Evolutionary conservation across 2,888 invertebrate species (phyloP).

Genomic region (Trileptium ribeirensis): DNA sequence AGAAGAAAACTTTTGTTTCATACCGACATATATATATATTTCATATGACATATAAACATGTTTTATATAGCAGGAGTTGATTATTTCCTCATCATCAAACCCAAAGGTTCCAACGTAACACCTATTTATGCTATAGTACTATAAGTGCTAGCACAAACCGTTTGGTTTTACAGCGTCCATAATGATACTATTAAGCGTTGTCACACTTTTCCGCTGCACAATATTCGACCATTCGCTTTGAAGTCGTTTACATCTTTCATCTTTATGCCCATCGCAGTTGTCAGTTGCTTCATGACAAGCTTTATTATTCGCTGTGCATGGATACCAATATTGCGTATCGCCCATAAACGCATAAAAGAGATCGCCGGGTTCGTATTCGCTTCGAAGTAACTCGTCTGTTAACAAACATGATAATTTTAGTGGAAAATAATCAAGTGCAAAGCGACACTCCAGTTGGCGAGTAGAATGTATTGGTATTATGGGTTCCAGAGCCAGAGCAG

Average conservation of each 20-base stretch:
- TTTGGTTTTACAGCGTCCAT: not conserved
- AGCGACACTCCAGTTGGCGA: too few relatives aligned
- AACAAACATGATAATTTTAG: not conserved
- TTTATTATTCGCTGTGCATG: constrained; percentile 9
- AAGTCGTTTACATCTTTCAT: not conserved
- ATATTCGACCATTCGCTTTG: constrained; percentile 13
- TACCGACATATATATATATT: too few relatives aligned
- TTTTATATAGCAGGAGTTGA: too few relatives aligned
- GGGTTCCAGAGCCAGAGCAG: too few relatives aligned
- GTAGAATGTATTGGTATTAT: too few relatives aligned
- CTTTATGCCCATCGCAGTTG: not conserved
- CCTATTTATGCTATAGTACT: too few relatives aligned
- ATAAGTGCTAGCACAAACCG: not conserved
- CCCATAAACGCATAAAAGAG: not conserved
- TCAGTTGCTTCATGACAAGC: constrained; percentile 4
- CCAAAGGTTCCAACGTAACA: not conserved
- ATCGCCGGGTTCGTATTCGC: not conserved
- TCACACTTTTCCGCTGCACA: not conserved
- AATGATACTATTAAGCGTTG: not conserved
- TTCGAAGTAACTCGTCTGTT: not conserved
- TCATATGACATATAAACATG: too few relatives aligned
- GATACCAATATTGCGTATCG: constrained; percentile 15
- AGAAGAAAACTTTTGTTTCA: too few relatives aligned
- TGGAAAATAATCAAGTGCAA: too few relatives aligned
- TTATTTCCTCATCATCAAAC: too few relatives aligned